Base-by-base conservation (phyloP, 2,797 vertebrate species). In the Ciconia nigra region DNA sequence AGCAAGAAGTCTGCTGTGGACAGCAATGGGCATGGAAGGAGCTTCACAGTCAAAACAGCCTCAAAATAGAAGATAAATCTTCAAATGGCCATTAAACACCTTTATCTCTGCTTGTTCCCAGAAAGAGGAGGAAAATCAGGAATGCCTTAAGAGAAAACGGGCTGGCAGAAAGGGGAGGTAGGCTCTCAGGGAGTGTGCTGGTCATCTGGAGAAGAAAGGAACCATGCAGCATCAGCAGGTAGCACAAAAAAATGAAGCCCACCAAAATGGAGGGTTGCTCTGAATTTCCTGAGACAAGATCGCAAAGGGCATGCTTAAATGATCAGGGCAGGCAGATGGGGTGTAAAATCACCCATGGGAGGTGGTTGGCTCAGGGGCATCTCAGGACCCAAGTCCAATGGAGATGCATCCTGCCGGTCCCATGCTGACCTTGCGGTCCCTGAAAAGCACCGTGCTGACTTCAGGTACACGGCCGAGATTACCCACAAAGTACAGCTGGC, bases 401-500 rank as follows among this genome's bases (percentile, higher is more conserved):
- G 28, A 47, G 54, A 25, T 4, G 10, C 3, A 8, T 11, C 69
- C 61, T 12, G 3, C 33, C 1, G 1, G 37, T 65, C 26, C 31
- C 49, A 63, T 2, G 0, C 22, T 0, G 15, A 58, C 35, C 24
- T 77, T 44, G 26, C 4, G 7, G 44, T 13, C 33, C 55, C 49
- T 37, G 37, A 21, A 63, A 20, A 86, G 35, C 66, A 2, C 54
- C 4, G 1, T 4, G 22, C 49, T 76, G 63, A 11, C 54, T 57
- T 57, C 44, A 59, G 76, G 9, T 1, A 5, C 2, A 4, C 2
- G 1, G 29, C 44, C 0, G 2, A 33, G 18, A 9, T 20, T 11
- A 47, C 59, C 35, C 67, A 35, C 1, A 7, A 21, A 55, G 11
- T 28, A 9, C 39, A 71, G 42, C 35, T 52, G 65, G 37, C 29